Evolutionary conservation across 2,797 vertebrate species (phyloP).

Genomic region (Megalops cyprinoides): DNA sequence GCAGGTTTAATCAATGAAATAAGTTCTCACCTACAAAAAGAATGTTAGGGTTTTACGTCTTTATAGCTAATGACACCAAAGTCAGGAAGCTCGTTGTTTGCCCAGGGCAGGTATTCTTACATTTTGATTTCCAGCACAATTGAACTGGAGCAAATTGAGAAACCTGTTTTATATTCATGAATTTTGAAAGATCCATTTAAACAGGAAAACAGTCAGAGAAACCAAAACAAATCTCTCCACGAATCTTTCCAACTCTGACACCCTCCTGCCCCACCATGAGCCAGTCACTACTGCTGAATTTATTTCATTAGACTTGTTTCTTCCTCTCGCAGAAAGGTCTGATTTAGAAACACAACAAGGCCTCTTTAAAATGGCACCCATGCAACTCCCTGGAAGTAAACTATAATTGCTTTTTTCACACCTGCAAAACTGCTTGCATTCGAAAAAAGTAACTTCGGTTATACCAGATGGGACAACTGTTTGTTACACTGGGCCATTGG

Average conservation of each 20-base stretch:
- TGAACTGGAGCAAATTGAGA: constrained; percentile 11
- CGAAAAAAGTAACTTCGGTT: constrained; percentile 19
- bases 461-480: neutral
- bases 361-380: constrained; percentile 17
- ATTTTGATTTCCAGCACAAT: constrained; percentile 16
- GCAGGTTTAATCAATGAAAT: neutral
- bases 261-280: neutral
- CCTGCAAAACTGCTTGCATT: neutral
- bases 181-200: constrained; percentile 26
- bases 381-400: neutral
- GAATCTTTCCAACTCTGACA: neutral
- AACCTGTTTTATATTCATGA: constrained; percentile 34
- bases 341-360: constrained; percentile 25
- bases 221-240: neutral
- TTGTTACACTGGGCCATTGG: neutral
- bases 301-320: neutral
- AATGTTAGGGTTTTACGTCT: neutral
- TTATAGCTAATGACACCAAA: too few species aligned
- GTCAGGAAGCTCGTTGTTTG: neutral
- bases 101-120: neutral
- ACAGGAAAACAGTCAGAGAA: neutral
- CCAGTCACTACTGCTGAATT: neutral
- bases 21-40: neutral
- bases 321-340: neutral
- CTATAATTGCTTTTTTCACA: constrained; percentile 16